Evolutionary conservation across 2,797 vertebrate genomes (phyloP).

Genomic region (Antrozous pallidus): DNA sequence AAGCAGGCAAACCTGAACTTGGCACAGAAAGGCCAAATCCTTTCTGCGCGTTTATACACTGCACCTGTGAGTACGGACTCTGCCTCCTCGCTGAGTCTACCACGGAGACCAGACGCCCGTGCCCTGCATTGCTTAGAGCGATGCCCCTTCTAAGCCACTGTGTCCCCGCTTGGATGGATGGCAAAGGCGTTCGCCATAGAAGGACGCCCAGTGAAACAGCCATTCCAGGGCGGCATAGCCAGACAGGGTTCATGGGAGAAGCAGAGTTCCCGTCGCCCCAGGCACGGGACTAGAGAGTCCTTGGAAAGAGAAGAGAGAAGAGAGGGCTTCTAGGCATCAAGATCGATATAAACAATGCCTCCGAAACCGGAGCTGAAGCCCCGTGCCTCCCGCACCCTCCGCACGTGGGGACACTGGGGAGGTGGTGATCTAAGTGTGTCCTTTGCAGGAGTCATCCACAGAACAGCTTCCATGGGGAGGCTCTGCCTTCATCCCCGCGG

Average conservation of each 20-base stretch:
- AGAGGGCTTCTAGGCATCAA: background rate
- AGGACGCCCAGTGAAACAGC: background rate
- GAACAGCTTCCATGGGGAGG: background rate
- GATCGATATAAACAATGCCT: background rate
- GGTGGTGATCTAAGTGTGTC: background rate
- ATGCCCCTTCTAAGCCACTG: background rate
- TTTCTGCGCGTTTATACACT: background rate
- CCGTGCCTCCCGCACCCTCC: rapidly evolving
- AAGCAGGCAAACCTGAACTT: background rate
- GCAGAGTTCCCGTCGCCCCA: background rate
- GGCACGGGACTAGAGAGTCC: background rate
- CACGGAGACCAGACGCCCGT: rapidly evolving
- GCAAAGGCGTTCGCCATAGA: background rate
- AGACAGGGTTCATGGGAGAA: background rate
- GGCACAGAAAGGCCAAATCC: no score
- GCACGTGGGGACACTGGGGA: background rate
- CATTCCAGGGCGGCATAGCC: background rate
- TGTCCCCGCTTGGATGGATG: background rate
- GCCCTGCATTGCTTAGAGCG: background rate
- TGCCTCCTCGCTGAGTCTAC: background rate
- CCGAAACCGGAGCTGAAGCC: background rate
- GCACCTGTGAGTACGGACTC: background rate
- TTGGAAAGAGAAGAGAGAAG: background rate
- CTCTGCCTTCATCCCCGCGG: rapidly evolving
- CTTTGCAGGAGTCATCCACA: no score